phyloP scores from a whole-genome alignment of 2,113 vertebrate species.

The Protobothrops mucrosquamatus region DNA sequence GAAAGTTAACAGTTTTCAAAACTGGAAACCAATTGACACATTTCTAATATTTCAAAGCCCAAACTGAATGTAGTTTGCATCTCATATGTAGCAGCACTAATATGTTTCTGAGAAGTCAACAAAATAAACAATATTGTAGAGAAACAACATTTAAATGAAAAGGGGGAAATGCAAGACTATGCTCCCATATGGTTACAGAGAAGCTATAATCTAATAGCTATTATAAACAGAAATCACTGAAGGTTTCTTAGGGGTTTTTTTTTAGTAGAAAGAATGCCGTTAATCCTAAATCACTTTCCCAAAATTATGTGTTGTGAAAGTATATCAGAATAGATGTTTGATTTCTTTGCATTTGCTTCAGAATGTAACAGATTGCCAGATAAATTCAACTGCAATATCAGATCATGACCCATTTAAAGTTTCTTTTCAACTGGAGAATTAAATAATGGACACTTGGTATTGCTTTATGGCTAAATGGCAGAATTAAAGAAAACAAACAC shows the following conservation, averaged over 20 bases:
- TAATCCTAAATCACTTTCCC: background rate
- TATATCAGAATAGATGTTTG: background rate
- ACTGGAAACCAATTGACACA: slow-evolving; percentile 20
- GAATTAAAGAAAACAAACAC: background rate
- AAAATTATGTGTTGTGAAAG: background rate
- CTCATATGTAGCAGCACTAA: background rate
- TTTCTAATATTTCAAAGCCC: slow-evolving; percentile 1
- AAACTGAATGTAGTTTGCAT: slow-evolving; percentile 9
- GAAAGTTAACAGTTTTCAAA: slow-evolving; percentile 31
- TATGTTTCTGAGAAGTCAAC: slow-evolving; percentile 11
- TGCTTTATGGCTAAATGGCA: background rate
- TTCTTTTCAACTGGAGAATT: background rate
- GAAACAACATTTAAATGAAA: slow-evolving; percentile 2
- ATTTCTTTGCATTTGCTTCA: background rate
- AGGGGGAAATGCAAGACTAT: background rate
- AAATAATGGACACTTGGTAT: background rate
- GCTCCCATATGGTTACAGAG: background rate
- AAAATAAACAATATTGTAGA: slow-evolving; percentile 3
- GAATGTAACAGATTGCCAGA: background rate
- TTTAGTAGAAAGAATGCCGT: background rate
- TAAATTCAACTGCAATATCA: background rate
- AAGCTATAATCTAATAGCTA: background rate
- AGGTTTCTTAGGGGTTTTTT: background rate
- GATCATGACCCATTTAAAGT: background rate
- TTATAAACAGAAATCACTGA: background rate